Evolutionary conservation across 2,113 vertebrate species (phyloP), one percentile per base, ranked within the genome.

Genomic region (Holacanthus passer): DNA sequence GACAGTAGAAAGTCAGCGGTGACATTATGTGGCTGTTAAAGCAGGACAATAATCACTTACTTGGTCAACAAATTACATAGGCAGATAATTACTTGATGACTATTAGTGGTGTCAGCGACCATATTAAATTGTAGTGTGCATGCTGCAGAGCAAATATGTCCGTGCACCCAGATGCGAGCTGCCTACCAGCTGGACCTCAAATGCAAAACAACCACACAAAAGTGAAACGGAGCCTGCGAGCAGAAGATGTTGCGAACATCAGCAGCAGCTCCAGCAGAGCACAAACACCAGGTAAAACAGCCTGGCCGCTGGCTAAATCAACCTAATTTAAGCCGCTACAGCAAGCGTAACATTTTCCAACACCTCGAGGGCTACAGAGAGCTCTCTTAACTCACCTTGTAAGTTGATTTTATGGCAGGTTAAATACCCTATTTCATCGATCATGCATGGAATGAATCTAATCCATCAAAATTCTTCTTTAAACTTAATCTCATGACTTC

Each of bases 81-180:
- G n/a, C 31, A 45, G 74, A 88, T 75, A 67, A 79, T 82, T 80
- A 52, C 52, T 37, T 68, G 71, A 88, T 81, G 79, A 83, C 71
- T 77, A 87, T 83, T 58, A 83, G 47, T 35, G 39, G 73, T 72
- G 78, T 82, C 88, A 86, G 79, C 9, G 84, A 83, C 70, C 81
- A 82, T 67, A 85, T 89, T 79, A 73, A 82, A 81, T 73, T 76
- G 75, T 47, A 39, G 66, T 12, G 22, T 72, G 67, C 60, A 70
- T 56, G 37, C 77, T 73, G 64, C 60, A 77, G 65, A 84, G 59
- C 47, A 73, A 82, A 89, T 69, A 14, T 32, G 75, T 50, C 24
- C n/a, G 1, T 70, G 70, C 60, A 39, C 7, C 66, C 88, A 93
- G 87, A 88, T 90, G 88, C 79, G 68, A 39, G 52, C 76, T 83